Evolutionary conservation across 2,797 vertebrate genomes (phyloP), one percentile per base, ranked within the genome.

Genomic region (Rhadinocentrus ornatus): DNA sequence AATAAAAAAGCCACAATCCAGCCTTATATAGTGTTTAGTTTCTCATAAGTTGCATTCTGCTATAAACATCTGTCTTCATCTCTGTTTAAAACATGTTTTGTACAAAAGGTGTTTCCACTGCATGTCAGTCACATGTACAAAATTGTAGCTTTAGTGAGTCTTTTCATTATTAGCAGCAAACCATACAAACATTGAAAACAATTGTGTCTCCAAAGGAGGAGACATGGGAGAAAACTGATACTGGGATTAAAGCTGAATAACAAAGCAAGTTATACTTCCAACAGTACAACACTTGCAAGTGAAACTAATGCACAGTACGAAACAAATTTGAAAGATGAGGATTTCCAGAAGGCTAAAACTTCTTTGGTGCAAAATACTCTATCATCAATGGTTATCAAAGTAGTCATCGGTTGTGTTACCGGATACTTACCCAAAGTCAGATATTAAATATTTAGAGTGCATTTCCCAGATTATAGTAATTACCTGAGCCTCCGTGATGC

Each of bases 21-120:
- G 34, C 54, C 55, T n/a, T 60, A 62, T 32, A 61, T 35, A 6
- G 41, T 75, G 66, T 78, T 75, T 80, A 71, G n/a, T 22, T 68
- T 73, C 50, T 71, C 32, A 56, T 24, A 37, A 35, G 50, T 55
- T 41, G 53, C 37, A 66, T 69, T 77, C 56, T 72, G 65, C 59
- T 72, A 29, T 48, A 12, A 77, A 48, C 44, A n/a, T 46, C 5
- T 65, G 44, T 75, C 63, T 61, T 80, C 34, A 63, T 73, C 58
- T 73, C 55, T 71, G 63, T 83, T 83, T 84, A 86, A 81, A 89
- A 87, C 77, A 70, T 10, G 35, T 65, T 69, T 71, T 67, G 32
- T 55, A 61, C 37, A 48, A 71, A 68, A 75, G 64, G 73, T 20
- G 53, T 75, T 70, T 44, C 69, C 27, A 20, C 64, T 32, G 65